phyloP scores from a whole-genome alignment of 2,113 vertebrate genomes.

The Stegastes partitus region DNA sequence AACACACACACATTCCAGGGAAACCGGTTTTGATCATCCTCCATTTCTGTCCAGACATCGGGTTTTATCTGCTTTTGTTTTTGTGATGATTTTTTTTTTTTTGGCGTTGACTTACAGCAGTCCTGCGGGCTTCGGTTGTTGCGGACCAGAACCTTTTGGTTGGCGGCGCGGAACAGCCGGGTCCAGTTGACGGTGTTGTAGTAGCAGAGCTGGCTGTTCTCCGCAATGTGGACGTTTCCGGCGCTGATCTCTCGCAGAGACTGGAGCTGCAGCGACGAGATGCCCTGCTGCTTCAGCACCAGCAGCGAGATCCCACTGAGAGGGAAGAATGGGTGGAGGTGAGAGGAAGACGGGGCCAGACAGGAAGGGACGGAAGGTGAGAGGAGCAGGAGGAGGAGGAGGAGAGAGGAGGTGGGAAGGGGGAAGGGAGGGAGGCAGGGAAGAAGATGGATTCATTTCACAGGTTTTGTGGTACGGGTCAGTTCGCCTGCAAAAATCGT shows the following conservation, averaged over 20 bases:
- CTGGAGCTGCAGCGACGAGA: conserved; percentile 94
- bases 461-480: not conserved
- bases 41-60: too few relatives aligned
- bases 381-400: not conserved
- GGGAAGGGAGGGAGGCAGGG: not conserved
- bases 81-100: too few relatives aligned
- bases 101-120: conserved; percentile 90
- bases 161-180: conserved; percentile 90
- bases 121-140: conserved; percentile 92
- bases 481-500: not conserved
- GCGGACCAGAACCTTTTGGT: conserved; percentile 92
- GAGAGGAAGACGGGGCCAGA: conserved; percentile 30
- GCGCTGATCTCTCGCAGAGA: conserved; percentile 97
- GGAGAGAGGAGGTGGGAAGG: not conserved
- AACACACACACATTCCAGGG: not conserved
- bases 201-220: conserved; percentile 96
- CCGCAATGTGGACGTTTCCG: conserved; percentile 96
- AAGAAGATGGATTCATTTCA: conserved; percentile 1
- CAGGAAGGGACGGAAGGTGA: not conserved
- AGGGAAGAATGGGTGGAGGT: conserved; percentile 24
- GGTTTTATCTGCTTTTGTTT: not conserved
- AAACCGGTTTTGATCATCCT: too few relatives aligned
- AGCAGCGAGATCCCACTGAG: conserved; percentile 95
- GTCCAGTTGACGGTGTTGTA: conserved; percentile 98
- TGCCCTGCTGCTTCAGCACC: conserved; percentile 95